Conservation (phyloP, 2,888 invertebrate genomes). For the Cryptophagus acutangulus region DNA sequence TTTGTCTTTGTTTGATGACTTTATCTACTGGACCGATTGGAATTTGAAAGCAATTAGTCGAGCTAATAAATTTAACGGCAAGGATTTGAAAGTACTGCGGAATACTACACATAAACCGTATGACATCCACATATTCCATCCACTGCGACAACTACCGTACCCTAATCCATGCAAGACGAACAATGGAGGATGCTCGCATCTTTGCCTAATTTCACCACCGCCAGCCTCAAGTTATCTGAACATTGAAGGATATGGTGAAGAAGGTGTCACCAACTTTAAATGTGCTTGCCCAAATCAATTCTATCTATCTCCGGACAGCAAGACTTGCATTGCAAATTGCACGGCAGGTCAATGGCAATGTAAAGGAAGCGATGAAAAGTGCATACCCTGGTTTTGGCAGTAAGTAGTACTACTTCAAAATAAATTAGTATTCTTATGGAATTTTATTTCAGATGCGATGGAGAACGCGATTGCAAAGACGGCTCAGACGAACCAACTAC, state of each 20-base stretch:
- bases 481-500: constrained; percentile 83
- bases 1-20: constrained; percentile 88
- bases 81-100: constrained; percentile 65
- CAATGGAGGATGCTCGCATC: constrained; percentile 94
- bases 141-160: constrained; percentile 77
- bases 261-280: constrained; percentile 65
- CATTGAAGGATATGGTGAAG: constrained; percentile 74
- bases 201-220: constrained; percentile 86
- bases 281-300: constrained; percentile 97
- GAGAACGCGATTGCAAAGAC: constrained; percentile 88
- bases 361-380: constrained; percentile 64
- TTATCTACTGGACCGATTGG: constrained; percentile 97
- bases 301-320: constrained; percentile 70
- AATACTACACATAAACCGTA: constrained; percentile 95
- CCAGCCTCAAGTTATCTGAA: constrained; percentile 69
- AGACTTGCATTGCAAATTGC: constrained; percentile 92
- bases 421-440: background rate
- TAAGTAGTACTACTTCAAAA: constrained; percentile 51
- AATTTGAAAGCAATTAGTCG: constrained; percentile 87
- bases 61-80: constrained; percentile 88
- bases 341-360: constrained; percentile 82
- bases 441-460: constrained; percentile 61
- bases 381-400: constrained; percentile 76
- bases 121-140: constrained; percentile 89
- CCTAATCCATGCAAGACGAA: constrained; percentile 85